A percentile compares a stretch with the other conserved stretches of the same genome.
Evolutionary conservation across 1,140 invertebrate genomes (phyloP).

Genomic region (Saccostrea glomerata): DNA sequence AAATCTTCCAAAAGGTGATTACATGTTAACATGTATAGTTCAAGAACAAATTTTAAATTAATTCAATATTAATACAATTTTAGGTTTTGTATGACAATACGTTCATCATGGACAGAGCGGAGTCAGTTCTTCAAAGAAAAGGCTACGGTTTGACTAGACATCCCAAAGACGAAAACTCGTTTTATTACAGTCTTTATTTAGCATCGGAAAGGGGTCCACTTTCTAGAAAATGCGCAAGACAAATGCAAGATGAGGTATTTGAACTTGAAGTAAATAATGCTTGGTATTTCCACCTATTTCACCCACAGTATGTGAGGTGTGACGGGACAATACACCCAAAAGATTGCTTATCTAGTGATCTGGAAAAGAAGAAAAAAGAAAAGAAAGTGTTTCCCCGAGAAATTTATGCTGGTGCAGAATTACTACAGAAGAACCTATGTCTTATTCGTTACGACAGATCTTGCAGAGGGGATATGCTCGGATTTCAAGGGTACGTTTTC

Average conservation of each 20-base stretch:
- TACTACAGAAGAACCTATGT: constrained; percentile 15
- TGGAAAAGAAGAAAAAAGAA: background rate
- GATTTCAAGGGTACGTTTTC: background rate
- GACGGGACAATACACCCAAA: background rate
- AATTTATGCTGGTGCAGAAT: constrained; percentile 21
- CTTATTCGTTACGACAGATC: background rate
- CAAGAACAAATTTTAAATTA: too few relatives aligned
- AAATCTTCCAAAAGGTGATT: too few relatives aligned
- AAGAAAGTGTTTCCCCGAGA: background rate
- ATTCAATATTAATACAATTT: too few relatives aligned
- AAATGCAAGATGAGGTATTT: background rate
- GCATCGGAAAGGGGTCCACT: background rate
- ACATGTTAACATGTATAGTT: too few relatives aligned
- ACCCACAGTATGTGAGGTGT: background rate
- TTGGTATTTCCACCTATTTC: constrained; percentile 6
- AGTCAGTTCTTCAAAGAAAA: background rate
- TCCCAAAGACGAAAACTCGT: background rate
- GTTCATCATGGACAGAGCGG: background rate
- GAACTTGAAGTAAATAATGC: background rate
- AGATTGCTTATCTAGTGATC: background rate
- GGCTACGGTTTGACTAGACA: background rate
- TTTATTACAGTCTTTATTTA: background rate
- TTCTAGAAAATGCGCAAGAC: background rate
- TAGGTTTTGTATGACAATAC: background rate
- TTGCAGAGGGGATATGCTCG: background rate